Percentiles rank a stretch among this genome's conserved stretches.
Conservation (phyloP, 1,140 invertebrate genomes). For the Mya arenaria region DNA sequence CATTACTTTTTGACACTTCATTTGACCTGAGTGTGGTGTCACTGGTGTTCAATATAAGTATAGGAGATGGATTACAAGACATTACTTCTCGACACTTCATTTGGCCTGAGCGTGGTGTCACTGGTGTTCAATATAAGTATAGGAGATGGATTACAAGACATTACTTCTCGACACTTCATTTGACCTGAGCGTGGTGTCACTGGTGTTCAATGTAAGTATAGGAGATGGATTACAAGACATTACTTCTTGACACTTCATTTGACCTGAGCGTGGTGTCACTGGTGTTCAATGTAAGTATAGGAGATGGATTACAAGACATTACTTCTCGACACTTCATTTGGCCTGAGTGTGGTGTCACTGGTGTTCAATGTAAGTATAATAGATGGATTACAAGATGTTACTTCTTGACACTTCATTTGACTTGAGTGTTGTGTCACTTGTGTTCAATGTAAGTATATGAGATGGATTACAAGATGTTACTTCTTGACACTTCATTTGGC, state of each 20-base stretch:
- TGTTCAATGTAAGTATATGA: too few species aligned
- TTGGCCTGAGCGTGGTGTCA: background rate
- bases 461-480: too few species aligned
- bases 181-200: background rate
- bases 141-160: background rate
- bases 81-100: background rate
- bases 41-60: background rate
- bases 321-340: too few species aligned
- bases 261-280: conserved; percentile 91
- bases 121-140: background rate
- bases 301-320: too few species aligned
- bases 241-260: conserved; percentile 91
- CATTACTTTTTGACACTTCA: background rate
- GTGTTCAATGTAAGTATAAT: too few species aligned
- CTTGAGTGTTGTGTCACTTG: too few species aligned
- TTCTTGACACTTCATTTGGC: too few species aligned
- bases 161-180: background rate
- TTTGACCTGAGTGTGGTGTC: background rate
- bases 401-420: too few species aligned
- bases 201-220: background rate
- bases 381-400: too few species aligned
- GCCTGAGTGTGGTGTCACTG: too few species aligned
- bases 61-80: background rate
- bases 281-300: conserved; percentile 86
- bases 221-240: conserved; percentile 85